These are phyloP conservation scores for Tragelaphus buxtoni DNA, from an alignment of 2,113 vertebrate species.

Conservation along the genomic window DNA sequence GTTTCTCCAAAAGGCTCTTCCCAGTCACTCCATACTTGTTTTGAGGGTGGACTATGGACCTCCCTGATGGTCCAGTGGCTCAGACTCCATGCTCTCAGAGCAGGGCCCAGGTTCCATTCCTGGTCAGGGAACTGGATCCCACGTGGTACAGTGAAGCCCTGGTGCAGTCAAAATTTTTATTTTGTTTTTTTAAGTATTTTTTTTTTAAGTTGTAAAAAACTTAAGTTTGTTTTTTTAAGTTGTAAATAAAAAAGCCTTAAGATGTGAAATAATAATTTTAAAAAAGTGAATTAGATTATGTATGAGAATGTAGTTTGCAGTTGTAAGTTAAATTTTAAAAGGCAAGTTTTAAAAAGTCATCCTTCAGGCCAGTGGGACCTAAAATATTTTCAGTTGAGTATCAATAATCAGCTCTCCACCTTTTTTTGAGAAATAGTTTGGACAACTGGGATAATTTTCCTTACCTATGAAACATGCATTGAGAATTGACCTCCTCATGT, in stretches of 20 bases:
- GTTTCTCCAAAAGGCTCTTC: background rate
- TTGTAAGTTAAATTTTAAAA: background rate
- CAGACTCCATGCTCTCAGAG: background rate
- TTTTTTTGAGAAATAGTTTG: background rate
- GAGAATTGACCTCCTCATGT: background rate
- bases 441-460: background rate
- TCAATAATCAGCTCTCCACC: background rate
- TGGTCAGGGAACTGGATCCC: background rate
- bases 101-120: background rate
- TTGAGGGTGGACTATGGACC: background rate
- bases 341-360: background rate
- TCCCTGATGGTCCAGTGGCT: background rate
- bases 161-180: background rate
- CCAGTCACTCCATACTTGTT: background rate
- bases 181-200: background rate
- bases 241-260: background rate
- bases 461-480: background rate
- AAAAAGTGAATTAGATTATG: background rate
- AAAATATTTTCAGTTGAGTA: background rate
- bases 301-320: background rate
- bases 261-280: background rate
- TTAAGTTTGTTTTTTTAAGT: background rate
- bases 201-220: background rate
- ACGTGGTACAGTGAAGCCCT: background rate
- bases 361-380: background rate